These are phyloP conservation scores for Anser cygnoides DNA, from an alignment of 2,113 vertebrate genomes.

Conservation along the genomic window DNA sequence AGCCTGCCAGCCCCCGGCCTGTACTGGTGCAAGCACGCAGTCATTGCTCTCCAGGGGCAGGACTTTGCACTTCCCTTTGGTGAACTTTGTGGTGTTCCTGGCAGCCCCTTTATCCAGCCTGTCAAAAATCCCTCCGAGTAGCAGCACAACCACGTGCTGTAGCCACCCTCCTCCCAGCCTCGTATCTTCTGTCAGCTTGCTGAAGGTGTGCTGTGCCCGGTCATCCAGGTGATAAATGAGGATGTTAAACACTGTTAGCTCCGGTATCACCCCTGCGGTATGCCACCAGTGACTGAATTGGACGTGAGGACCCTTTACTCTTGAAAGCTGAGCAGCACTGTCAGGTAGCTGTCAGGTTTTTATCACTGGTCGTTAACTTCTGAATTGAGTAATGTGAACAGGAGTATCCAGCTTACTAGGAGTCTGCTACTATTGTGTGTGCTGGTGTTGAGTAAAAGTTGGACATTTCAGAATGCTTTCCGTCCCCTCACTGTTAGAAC, in stretches of 20 bases:
- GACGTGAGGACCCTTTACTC: neutral
- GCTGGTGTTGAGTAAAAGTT: neutral
- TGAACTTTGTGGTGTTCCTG: neutral
- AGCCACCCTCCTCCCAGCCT: neutral
- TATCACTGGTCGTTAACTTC: neutral
- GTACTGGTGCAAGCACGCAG: neutral
- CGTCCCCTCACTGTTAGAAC: neutral
- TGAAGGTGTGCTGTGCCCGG: neutral
- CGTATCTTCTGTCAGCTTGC: neutral
- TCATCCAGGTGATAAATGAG: neutral
- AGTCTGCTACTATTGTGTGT: neutral
- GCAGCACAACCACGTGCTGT: neutral
- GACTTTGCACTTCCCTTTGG: neutral
- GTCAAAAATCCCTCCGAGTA: neutral
- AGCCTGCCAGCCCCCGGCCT: neutral
- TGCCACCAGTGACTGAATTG: neutral
- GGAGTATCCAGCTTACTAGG: neutral
- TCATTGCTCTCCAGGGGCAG: neutral
- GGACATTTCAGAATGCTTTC: neutral
- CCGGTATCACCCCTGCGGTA: neutral
- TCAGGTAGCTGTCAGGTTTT: neutral
- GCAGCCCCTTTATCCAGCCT: neutral
- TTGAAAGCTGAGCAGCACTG: neutral
- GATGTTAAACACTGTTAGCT: neutral
- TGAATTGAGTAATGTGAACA: neutral